Conservation (phyloP, 2,113 vertebrate genomes). For the Sterrhoptilus dennistouni region DNA sequence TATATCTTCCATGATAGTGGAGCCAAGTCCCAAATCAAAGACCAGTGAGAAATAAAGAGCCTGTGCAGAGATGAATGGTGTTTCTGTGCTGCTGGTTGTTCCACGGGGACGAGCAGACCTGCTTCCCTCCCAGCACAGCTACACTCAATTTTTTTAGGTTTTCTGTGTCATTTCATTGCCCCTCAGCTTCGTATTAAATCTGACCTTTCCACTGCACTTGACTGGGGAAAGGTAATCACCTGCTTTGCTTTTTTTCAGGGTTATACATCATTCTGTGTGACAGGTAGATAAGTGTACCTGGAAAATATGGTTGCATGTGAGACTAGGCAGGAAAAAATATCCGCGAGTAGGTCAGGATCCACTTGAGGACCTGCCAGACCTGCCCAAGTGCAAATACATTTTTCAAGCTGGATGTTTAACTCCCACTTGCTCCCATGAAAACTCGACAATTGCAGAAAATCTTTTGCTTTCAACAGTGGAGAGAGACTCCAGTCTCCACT, state of each 20-base stretch:
- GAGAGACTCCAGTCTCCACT: not conserved
- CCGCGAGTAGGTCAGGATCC: not conserved
- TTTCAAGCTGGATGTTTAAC: constrained; percentile 1
- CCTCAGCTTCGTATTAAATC: constrained; percentile 18
- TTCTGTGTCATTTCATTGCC: not conserved
- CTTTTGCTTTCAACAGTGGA: not conserved
- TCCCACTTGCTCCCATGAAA: not conserved
- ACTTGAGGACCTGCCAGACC: not conserved
- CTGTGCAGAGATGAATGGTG: not conserved
- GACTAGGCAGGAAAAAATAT: not conserved
- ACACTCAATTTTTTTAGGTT: not conserved
- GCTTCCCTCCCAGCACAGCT: not conserved
- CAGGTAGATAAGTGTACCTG: not conserved
- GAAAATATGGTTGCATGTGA: not conserved
- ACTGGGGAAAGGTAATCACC: not conserved
- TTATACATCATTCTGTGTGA: not conserved
- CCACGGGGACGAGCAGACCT: not conserved
- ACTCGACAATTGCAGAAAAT: not conserved
- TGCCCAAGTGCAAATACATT: not conserved
- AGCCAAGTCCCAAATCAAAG: not conserved
- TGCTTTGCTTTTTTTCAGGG: not conserved
- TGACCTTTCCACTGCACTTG: constrained; percentile 34
- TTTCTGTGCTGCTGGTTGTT: not conserved
- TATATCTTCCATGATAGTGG: rapidly evolving
- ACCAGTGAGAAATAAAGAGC: not conserved